phyloP scores from a whole-genome alignment of 2,888 invertebrate species.

The Drosophila rellima region DNA sequence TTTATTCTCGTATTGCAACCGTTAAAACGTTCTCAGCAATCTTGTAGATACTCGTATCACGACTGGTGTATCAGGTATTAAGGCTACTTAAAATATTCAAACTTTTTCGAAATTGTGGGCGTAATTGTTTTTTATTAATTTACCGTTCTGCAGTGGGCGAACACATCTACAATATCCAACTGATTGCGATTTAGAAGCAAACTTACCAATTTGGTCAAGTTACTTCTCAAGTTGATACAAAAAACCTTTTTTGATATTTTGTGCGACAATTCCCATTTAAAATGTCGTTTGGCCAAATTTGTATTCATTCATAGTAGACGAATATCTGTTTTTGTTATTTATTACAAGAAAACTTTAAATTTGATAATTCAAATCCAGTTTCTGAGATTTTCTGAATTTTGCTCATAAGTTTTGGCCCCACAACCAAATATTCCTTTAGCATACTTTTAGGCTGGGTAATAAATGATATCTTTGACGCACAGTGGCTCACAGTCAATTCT shows the following conservation, averaged over 20 bases:
- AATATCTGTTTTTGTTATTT: neutral
- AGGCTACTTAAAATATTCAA: conserved; percentile 18
- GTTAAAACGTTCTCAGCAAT: conserved; percentile 24
- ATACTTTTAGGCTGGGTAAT: conserved; percentile 18
- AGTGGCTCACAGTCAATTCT: neutral
- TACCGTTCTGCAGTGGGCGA: conserved; percentile 33
- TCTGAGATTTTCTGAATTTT: neutral
- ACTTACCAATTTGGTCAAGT: conserved; percentile 3
- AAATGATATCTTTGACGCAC: neutral
- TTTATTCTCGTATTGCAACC: conserved; percentile 35
- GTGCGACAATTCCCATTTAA: neutral
- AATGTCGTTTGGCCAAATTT: neutral
- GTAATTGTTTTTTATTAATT: conserved; percentile 44
- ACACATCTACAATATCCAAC: conserved; percentile 4
- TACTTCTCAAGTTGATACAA: neutral
- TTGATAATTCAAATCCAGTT: neutral
- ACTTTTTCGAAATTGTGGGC: conserved; percentile 32
- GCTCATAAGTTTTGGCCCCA: conserved; percentile 1
- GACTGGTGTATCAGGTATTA: conserved; percentile 26
- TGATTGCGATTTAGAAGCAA: conserved; percentile 1
- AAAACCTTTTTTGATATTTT: no score
- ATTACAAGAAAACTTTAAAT: neutral
- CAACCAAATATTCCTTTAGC: neutral
- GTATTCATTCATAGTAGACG: neutral
- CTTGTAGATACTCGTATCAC: conserved; percentile 25